phyloP scores from a whole-genome alignment of 1,140 invertebrate genomes.

The Tetranychus urticae region DNA sequence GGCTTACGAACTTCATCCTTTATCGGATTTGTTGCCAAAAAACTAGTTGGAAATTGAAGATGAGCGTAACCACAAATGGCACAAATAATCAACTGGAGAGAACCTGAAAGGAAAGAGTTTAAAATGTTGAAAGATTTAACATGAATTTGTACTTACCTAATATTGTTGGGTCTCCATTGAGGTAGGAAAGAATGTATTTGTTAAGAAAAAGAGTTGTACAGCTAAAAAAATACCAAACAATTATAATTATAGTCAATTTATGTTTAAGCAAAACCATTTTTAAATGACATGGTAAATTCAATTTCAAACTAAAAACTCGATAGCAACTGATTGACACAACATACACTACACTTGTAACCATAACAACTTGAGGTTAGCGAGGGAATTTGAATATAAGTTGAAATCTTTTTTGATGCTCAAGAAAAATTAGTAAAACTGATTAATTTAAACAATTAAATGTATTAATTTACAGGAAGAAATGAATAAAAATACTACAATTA shows the following conservation, averaged over 20 bases:
- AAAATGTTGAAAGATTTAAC: neutral
- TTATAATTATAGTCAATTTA: neutral
- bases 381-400: no score
- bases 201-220: constrained; percentile 47
- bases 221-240: constrained; percentile 26
- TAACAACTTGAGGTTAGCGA: no score
- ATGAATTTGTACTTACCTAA: constrained; percentile 30
- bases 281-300: neutral
- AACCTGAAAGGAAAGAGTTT: constrained; percentile 18
- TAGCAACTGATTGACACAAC: no score
- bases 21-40: neutral
- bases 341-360: no score
- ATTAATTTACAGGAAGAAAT: no score
- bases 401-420: no score
- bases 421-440: no score
- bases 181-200: constrained; percentile 52
- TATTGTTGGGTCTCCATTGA: constrained; percentile 49
- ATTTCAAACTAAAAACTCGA: no score
- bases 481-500: no score
- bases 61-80: constrained; percentile 48
- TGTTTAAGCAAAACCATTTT: neutral
- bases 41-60: constrained; percentile 35
- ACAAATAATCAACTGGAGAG: constrained; percentile 48
- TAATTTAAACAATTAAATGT: no score
- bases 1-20: neutral